phyloP scores from a whole-genome alignment of 2,113 vertebrate genomes.

The Neopipo cinnamomea region DNA sequence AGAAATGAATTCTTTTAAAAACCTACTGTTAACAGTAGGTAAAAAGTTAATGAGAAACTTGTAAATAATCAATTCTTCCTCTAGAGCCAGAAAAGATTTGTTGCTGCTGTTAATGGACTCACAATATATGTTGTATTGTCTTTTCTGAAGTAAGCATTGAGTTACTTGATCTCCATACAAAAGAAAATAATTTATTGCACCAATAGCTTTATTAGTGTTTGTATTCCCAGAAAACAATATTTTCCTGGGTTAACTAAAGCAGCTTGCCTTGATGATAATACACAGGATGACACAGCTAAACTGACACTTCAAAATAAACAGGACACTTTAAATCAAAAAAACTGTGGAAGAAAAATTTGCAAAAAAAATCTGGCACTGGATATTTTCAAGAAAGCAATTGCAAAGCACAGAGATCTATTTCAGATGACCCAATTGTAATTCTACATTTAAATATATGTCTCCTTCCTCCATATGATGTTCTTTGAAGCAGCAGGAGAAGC shows the following conservation, averaged over 20 bases:
- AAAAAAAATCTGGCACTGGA: neutral
- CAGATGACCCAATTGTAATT: neutral
- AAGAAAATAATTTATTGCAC: conserved; percentile 6
- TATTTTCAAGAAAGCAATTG: neutral
- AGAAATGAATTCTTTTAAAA: conserved; percentile 46
- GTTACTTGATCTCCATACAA: neutral
- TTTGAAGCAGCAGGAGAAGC: neutral
- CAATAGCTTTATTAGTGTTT: neutral
- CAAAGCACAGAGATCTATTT: neutral
- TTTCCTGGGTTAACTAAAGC: neutral
- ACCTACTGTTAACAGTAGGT: conserved; percentile 43
- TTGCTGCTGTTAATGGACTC: conserved; percentile 30
- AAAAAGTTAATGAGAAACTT: conserved; percentile 67
- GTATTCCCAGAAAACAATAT: neutral
- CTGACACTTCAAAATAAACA: neutral
- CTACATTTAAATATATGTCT: neutral
- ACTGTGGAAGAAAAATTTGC: neutral
- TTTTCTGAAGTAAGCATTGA: conserved; percentile 7
- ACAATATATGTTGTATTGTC: neutral
- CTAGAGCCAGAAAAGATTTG: conserved; percentile 39
- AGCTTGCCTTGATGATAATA: neutral
- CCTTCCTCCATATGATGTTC: neutral
- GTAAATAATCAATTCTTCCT: conserved; percentile 67
- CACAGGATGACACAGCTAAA: neutral
- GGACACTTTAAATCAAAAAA: neutral